phyloP scores from a whole-genome alignment of 64 coral and sea anemone species.

The Stichodactyla helianthus region DNA sequence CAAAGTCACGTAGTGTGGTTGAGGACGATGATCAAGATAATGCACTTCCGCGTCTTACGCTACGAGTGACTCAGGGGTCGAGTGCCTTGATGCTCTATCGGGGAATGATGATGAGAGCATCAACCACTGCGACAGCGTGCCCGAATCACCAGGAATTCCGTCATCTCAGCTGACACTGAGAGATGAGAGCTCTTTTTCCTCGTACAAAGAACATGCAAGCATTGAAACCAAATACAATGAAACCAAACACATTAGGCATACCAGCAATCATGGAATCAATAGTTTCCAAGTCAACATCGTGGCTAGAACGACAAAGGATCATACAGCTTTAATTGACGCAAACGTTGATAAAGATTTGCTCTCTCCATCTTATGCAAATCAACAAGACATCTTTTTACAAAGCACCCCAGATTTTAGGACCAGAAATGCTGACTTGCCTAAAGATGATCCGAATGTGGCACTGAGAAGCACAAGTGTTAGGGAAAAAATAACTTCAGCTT shows the following conservation, averaged over 20 bases:
- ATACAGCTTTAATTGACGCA: neutral
- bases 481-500: neutral
- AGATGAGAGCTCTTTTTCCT: neutral
- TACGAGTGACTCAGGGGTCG: constrained; percentile 1
- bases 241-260: neutral
- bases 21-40: neutral
- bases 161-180: neutral
- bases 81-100: constrained; percentile 9
- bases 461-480: neutral
- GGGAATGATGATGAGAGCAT: constrained; percentile 3
- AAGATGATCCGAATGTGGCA: neutral
- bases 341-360: neutral
- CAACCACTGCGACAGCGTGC: neutral
- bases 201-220: neutral
- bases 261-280: neutral
- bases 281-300: neutral
- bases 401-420: neutral
- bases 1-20: too few relatives aligned
- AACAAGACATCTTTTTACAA: neutral
- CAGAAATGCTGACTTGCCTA: neutral
- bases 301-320: neutral
- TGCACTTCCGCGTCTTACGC: neutral
- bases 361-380: neutral
- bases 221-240: neutral
- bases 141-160: neutral